Conservation (phyloP, 2,113 vertebrate genomes). For the Hippopotamus amphibius region DNA sequence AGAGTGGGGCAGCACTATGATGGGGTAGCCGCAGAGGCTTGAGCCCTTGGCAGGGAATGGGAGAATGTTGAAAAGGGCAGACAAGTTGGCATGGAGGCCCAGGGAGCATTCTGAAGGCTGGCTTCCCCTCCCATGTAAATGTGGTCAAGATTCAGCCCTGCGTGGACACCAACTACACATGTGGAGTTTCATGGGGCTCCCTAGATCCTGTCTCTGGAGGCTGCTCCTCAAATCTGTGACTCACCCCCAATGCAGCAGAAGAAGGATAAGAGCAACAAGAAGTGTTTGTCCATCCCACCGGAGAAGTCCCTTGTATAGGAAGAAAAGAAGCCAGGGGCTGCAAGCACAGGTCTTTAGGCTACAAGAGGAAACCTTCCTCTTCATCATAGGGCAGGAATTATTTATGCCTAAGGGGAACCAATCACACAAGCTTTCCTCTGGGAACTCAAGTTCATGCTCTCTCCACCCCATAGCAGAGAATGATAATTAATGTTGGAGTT, state of each 20-base stretch:
- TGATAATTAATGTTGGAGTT: neutral
- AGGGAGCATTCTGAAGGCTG: neutral
- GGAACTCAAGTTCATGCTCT: neutral
- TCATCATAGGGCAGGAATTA: neutral
- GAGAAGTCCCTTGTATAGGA: neutral
- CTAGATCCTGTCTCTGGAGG: neutral
- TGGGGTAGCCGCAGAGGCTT: neutral
- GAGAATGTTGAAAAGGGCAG: neutral
- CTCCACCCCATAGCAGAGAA: neutral
- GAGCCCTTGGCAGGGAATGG: neutral
- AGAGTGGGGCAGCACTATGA: neutral
- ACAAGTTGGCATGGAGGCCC: neutral
- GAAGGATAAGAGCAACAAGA: constrained; percentile 39
- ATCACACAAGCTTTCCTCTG: neutral
- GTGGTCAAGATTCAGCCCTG: neutral
- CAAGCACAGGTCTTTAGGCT: neutral
- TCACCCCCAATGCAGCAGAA: constrained; percentile 64
- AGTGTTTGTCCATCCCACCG: constrained; percentile 42
- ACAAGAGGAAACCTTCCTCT: neutral
- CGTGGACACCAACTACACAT: rapidly evolving
- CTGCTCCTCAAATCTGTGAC: constrained; percentile 5
- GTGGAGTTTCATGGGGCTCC: neutral
- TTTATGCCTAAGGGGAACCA: constrained; percentile 40
- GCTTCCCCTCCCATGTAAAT: neutral
- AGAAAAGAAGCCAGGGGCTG: neutral